Percentiles rank a stretch among this genome's conserved stretches.
These are phyloP conservation scores for Ophion slaviceki DNA, from an alignment of 2,888 invertebrate genomes.

Conservation along the genomic window DNA sequence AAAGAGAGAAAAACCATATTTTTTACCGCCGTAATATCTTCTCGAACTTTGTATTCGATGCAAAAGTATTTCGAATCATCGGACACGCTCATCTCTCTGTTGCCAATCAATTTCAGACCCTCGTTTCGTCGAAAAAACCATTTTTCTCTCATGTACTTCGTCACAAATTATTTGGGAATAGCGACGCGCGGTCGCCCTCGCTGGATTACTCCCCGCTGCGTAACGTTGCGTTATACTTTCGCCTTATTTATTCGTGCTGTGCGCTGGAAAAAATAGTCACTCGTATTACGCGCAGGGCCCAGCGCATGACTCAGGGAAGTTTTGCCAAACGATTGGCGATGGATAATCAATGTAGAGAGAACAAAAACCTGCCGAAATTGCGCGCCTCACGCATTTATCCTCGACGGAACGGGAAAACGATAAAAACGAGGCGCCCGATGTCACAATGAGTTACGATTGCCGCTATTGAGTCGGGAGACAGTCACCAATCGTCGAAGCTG, in stretches of 20 bases:
- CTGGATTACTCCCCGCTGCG: not conserved
- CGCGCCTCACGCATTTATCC: slow-evolving; percentile 39
- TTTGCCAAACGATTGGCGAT: not conserved
- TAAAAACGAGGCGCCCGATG: slow-evolving; percentile 23
- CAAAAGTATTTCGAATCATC: not conserved
- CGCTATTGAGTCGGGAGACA: slow-evolving; percentile 26
- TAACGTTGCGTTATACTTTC: not conserved
- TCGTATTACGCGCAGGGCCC: no score
- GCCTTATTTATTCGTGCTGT: not conserved
- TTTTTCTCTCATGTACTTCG: not conserved
- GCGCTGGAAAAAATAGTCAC: not conserved
- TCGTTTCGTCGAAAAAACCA: not conserved
- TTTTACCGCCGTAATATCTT: not conserved
- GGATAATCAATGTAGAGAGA: not conserved
- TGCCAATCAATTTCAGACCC: slow-evolving; percentile 35
- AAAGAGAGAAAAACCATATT: not conserved
- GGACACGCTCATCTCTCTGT: not conserved
- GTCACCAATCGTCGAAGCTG: slow-evolving; percentile 14
- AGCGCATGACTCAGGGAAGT: no score
- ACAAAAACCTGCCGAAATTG: slow-evolving; percentile 21
- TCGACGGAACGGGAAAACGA: not conserved
- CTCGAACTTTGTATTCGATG: not conserved
- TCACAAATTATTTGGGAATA: not conserved
- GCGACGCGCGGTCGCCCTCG: not conserved
- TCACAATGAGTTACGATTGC: slow-evolving; percentile 29